These are phyloP conservation scores for Cebuella pygmaea DNA, from an alignment of 2,797 vertebrate species.

Conservation along the genomic window DNA sequence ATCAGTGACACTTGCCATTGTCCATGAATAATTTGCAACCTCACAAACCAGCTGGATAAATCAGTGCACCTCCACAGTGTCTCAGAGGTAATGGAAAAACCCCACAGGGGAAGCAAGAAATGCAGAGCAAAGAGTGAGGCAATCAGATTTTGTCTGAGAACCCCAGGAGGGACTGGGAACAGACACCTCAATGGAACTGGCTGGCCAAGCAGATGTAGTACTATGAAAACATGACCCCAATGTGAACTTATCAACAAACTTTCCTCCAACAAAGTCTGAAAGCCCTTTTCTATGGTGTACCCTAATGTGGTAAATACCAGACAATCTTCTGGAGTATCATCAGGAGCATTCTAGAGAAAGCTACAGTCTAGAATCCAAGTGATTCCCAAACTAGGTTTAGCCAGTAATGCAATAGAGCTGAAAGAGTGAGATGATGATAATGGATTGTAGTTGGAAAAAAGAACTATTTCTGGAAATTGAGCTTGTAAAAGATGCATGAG, in stretches of 20 bases:
- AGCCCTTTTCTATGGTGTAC: not conserved
- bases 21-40: not conserved
- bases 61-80: not conserved
- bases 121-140: not conserved
- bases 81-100: not conserved
- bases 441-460: not conserved
- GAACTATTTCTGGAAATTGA: not conserved
- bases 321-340: not conserved
- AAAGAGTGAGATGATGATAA: not conserved
- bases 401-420: not conserved
- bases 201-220: not conserved
- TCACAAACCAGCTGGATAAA: not conserved
- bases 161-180: not conserved
- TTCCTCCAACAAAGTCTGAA: not conserved
- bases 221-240: not conserved
- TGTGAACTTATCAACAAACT: not conserved
- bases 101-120: not conserved
- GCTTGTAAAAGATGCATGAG: not conserved
- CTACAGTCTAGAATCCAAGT: not conserved
- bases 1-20: not conserved
- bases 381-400: not conserved
- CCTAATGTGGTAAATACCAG: not conserved
- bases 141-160: not conserved
- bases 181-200: not conserved
- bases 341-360: not conserved